These are phyloP conservation scores for Andricus quercusramuli DNA, from an alignment of 2,888 invertebrate species.

Conservation along the genomic window DNA sequence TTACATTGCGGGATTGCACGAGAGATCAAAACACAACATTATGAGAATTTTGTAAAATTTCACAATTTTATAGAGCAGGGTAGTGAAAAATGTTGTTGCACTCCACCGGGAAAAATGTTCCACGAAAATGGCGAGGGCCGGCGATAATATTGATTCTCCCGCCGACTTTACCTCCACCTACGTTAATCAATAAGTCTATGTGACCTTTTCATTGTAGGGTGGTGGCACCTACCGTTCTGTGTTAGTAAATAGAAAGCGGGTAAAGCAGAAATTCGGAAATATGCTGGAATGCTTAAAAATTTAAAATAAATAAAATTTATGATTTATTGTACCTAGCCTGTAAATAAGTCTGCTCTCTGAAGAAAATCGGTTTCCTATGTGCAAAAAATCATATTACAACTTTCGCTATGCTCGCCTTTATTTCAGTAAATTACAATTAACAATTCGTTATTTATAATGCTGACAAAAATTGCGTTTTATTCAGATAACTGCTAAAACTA, in stretches of 20 bases:
- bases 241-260: neutral
- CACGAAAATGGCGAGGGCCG: slow-evolving; percentile 58
- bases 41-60: neutral
- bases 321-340: neutral
- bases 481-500: too few relatives aligned
- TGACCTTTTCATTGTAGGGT: slow-evolving; percentile 29
- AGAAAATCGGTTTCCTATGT: neutral
- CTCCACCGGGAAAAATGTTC: slow-evolving; percentile 16
- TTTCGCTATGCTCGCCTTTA: neutral
- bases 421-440: too few relatives aligned
- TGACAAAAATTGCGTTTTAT: too few relatives aligned
- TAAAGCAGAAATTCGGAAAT: slow-evolving; percentile 11
- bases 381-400: neutral
- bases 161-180: slow-evolving; percentile 75
- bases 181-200: slow-evolving; percentile 70
- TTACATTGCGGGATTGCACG: neutral
- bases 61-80: neutral
- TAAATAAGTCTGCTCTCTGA: neutral
- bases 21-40: neutral
- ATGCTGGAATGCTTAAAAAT: neutral
- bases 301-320: neutral
- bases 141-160: slow-evolving; percentile 74
- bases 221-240: slow-evolving; percentile 30
- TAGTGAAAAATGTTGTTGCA: neutral
- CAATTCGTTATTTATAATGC: neutral